Conservation (phyloP, 2,888 invertebrate species). For the Notodonta dromedarius region DNA sequence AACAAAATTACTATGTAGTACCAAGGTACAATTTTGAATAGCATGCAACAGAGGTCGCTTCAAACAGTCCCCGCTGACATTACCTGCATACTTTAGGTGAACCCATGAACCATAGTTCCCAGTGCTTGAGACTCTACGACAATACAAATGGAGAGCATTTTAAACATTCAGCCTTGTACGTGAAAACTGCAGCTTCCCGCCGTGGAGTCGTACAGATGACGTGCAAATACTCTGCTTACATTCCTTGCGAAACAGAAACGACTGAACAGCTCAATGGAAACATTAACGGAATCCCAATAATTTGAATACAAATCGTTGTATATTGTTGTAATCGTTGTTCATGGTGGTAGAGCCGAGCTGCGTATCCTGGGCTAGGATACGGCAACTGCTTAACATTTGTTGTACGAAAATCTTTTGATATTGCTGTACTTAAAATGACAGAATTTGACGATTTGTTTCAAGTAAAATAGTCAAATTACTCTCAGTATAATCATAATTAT, state of each 20-base stretch:
- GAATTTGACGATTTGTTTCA: no score
- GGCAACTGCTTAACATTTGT: no score
- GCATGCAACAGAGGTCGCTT: neutral
- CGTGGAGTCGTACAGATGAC: slow-evolving; percentile 3
- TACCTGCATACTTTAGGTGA: neutral
- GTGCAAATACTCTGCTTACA: slow-evolving; percentile 4
- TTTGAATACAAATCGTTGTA: neutral
- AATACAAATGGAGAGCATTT: slow-evolving; percentile 4
- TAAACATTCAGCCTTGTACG: slow-evolving; percentile 3
- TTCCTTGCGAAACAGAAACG: neutral
- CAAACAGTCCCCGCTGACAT: neutral
- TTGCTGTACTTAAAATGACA: no score
- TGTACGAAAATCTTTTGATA: no score
- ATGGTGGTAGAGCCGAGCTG: no score
- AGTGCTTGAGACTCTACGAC: slow-evolving; percentile 5
- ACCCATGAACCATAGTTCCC: neutral
- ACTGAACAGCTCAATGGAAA: slow-evolving; percentile 1
- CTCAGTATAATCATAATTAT: no score
- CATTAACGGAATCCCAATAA: neutral
- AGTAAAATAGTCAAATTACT: no score
- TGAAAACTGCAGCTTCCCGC: slow-evolving; percentile 5
- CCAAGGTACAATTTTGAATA: no score
- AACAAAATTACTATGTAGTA: no score
- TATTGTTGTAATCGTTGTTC: no score
- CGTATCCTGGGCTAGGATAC: no score